Evolutionary conservation across 2,797 vertebrate species (phyloP).

Genomic region (Poeciliopsis presidionis): DNA sequence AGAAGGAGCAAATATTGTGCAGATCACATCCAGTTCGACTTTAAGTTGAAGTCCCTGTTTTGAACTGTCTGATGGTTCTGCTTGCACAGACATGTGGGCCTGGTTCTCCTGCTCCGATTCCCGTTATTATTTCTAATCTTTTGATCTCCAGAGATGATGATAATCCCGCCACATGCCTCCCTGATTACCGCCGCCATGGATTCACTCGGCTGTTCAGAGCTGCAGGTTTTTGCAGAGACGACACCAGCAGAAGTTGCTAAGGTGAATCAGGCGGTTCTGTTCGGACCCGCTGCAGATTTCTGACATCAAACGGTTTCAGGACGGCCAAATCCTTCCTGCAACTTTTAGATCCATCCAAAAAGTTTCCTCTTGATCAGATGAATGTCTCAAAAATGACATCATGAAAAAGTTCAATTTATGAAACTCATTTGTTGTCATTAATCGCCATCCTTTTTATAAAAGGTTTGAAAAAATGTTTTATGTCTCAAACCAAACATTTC

Average conservation of each 20-base stretch:
- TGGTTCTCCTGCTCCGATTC: constrained; percentile 26
- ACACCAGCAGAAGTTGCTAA: not conserved
- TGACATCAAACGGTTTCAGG: not conserved
- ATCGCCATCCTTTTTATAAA: no score
- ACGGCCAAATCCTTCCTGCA: not conserved
- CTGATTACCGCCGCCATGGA: constrained; percentile 53
- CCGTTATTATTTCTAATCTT: constrained; percentile 67
- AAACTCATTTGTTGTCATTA: not conserved
- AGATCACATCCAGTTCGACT: not conserved
- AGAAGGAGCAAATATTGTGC: constrained; percentile 43
- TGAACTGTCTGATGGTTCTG: not conserved
- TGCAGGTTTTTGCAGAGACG: not conserved
- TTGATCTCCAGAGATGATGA: constrained; percentile 70
- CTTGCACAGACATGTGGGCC: constrained; percentile 24
- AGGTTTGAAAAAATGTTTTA: no score
- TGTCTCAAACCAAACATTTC: no score
- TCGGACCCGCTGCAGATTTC: not conserved
- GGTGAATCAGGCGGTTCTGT: not conserved
- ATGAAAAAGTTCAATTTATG: not conserved
- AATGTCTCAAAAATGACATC: not conserved
- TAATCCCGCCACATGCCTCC: constrained; percentile 70
- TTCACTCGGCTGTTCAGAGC: constrained; percentile 2
- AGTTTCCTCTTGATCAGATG: not conserved
- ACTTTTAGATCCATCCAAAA: not conserved
- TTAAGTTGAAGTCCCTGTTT: not conserved